phyloP scores from a whole-genome alignment of 2,797 vertebrate species.

The Cephalopachus bancanus region DNA sequence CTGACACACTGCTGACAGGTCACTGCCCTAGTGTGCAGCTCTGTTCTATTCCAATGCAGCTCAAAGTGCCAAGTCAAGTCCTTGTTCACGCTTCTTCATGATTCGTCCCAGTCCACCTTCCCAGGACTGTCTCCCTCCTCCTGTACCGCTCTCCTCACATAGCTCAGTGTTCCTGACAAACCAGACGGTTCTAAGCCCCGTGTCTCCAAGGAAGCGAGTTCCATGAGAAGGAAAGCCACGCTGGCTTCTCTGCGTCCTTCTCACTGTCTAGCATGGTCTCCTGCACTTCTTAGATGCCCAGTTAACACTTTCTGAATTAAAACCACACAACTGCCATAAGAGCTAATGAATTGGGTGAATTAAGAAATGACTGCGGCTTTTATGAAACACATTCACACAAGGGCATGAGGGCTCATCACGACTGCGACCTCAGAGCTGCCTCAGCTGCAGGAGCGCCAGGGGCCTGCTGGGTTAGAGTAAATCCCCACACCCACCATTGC shows the following conservation, averaged over 20 bases:
- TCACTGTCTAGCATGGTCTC: too few species aligned
- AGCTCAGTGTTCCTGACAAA: not conserved
- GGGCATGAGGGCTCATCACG: not conserved
- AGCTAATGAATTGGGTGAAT: not conserved
- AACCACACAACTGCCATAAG: accelerated
- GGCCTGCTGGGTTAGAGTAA: not conserved
- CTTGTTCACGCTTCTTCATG: not conserved
- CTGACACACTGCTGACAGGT: not conserved
- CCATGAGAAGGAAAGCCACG: not conserved
- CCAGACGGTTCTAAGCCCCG: not conserved
- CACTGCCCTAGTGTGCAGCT: not conserved
- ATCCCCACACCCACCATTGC: not conserved
- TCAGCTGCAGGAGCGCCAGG: not conserved
- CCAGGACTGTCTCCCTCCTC: not conserved
- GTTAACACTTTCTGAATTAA: not conserved
- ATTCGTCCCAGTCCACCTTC: not conserved
- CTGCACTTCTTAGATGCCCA: not conserved
- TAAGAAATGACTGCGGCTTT: conserved; percentile 47
- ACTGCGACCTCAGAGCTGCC: not conserved
- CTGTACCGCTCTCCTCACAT: not conserved
- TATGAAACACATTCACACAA: not conserved
- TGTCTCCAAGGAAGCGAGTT: accelerated
- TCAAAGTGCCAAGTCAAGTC: not conserved
- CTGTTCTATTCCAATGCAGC: not conserved
- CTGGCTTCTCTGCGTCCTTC: not conserved